Percentiles rank a stretch among this genome's conserved stretches.
These are phyloP conservation scores for Conops quadrifasciatus DNA, from an alignment of 2,888 invertebrate genomes.

Conservation along the genomic window DNA sequence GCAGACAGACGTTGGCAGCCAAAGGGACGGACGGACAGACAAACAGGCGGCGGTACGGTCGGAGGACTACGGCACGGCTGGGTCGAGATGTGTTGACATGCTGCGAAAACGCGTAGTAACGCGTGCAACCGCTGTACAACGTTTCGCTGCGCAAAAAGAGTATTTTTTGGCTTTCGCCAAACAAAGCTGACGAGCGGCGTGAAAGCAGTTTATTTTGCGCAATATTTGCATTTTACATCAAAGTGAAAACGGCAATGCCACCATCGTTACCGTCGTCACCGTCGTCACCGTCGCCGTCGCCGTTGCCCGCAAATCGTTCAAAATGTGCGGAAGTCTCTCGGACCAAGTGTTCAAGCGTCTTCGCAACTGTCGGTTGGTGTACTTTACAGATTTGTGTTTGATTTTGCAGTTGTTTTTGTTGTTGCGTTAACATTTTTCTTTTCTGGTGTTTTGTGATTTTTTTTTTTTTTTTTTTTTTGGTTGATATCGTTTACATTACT, in stretches of 20 bases:
- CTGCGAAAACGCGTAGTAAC: slow-evolving; percentile 50
- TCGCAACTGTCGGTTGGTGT: slow-evolving; percentile 30
- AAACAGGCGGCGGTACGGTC: neutral
- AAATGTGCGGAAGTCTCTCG: neutral
- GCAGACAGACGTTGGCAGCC: neutral
- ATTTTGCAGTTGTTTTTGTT: slow-evolving; percentile 31
- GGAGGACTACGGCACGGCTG: neutral
- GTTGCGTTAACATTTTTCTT: neutral
- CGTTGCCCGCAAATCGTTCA: neutral
- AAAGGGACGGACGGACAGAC: slow-evolving; percentile 11
- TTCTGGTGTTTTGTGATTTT: too few species aligned
- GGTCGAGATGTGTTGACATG: slow-evolving; percentile 50
- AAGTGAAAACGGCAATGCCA: slow-evolving; percentile 17
- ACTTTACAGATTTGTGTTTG: slow-evolving; percentile 39
- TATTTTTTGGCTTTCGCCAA: slow-evolving; percentile 3
- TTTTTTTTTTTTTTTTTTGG: too few species aligned
- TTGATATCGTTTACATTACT: too few species aligned
- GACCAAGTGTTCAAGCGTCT: slow-evolving; percentile 35
- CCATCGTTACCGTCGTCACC: too few species aligned
- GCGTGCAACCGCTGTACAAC: slow-evolving; percentile 49
- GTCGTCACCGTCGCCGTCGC: neutral
- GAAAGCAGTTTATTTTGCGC: slow-evolving; percentile 29
- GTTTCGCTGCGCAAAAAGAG: neutral
- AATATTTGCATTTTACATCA: slow-evolving; percentile 30
- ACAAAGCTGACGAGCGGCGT: slow-evolving; percentile 25